These are phyloP conservation scores for Gila orcuttii DNA, from an alignment of 2,113 vertebrate species.

Conservation along the genomic window DNA sequence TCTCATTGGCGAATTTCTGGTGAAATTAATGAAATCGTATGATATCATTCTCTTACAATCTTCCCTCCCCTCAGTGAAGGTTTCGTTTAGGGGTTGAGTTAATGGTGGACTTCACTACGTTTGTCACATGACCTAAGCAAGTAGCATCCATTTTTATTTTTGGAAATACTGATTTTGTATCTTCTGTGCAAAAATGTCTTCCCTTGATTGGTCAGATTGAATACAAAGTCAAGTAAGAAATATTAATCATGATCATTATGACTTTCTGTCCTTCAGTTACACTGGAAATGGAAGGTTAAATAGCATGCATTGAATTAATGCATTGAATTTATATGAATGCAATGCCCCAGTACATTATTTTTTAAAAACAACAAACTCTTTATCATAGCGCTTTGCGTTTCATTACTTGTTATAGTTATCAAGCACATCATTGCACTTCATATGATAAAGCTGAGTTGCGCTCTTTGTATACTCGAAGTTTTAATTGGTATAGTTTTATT, in stretches of 20 bases:
- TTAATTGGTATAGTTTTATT: no score
- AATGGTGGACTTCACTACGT: not conserved
- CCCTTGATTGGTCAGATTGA: not conserved
- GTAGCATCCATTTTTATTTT: not conserved
- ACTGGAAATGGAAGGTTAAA: not conserved
- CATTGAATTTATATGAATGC: no score
- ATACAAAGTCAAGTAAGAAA: not conserved
- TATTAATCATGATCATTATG: not conserved
- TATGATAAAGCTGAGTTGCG: no score
- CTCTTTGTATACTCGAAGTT: no score
- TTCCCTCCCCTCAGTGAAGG: not conserved
- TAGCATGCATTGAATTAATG: not conserved
- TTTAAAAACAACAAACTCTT: no score
- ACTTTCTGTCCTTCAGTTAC: not conserved
- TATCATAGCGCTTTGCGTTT: no score
- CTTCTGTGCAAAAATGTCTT: not conserved
- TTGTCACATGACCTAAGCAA: not conserved
- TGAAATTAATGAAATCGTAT: not conserved
- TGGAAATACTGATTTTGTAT: not conserved
- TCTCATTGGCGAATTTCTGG: not conserved
- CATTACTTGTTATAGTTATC: no score
- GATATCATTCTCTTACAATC: not conserved
- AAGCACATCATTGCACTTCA: no score
- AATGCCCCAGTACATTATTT: no score
- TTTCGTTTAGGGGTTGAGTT: not conserved